Percentiles rank a stretch among this genome's conserved stretches.
Evolutionary conservation across 1,140 invertebrate species (phyloP).

Genomic region (Condylostylus longicornis): DNA sequence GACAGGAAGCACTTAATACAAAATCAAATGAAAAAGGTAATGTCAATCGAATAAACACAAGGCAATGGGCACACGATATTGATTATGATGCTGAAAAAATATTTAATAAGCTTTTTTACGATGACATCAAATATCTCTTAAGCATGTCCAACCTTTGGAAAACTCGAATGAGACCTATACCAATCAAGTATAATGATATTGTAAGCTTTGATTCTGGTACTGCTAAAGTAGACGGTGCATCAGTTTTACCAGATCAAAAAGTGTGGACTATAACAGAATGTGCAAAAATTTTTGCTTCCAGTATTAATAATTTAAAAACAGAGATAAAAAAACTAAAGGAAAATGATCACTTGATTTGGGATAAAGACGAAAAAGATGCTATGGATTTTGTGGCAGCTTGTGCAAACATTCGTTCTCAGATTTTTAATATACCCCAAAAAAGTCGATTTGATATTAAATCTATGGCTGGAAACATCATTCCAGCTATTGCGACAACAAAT

Average conservation of each 20-base stretch:
- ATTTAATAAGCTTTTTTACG: conserved; percentile 80
- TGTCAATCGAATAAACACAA: conserved; percentile 68
- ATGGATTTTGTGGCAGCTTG: conserved; percentile 96
- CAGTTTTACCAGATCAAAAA: conserved; percentile 49
- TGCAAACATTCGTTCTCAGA: conserved; percentile 81
- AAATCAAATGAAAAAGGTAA: conserved; percentile 39
- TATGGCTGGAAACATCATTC: conserved; percentile 97
- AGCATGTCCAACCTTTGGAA: conserved; percentile 94
- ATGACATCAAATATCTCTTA: conserved; percentile 91
- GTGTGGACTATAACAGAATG: conserved; percentile 62
- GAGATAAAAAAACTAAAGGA: conserved; percentile 41
- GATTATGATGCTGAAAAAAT: conserved; percentile 73
- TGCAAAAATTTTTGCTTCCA: conserved; percentile 54
- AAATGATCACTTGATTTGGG: conserved; percentile 77
- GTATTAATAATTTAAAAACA: conserved; percentile 51
- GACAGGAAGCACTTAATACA: conserved; percentile 27
- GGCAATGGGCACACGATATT: conserved; percentile 70
- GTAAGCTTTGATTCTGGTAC: conserved; percentile 35
- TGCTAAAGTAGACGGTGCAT: conserved; percentile 30
- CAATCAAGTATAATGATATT: conserved; percentile 56
- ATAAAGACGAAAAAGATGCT: conserved; percentile 87
- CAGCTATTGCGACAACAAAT: conserved; percentile 97
- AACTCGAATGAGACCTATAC: conserved; percentile 62
- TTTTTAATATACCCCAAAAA: conserved; percentile 81
- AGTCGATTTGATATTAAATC: conserved; percentile 93